Base-by-base conservation (phyloP, 2,888 invertebrate genomes). In the Eudemis profundana region DNA sequence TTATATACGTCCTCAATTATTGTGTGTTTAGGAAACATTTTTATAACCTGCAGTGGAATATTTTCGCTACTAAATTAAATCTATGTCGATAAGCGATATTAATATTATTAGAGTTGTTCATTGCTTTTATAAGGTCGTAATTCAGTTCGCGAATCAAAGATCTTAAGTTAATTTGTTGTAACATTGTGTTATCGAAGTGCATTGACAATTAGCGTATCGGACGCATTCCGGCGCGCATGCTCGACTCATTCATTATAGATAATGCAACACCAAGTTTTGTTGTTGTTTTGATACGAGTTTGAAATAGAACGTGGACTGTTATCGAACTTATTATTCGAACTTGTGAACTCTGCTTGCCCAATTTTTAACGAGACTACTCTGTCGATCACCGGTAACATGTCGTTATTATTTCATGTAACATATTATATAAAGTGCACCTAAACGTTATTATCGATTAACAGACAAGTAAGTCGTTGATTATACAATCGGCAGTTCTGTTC, bases 151-250 rank as follows among this genome's bases (percentile, higher is more conserved):
- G 27, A 49, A 67, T 59, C 59, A 49, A 36, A 57, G 50, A 62
- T 66, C 67, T 68, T 71, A 70, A 66, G 67, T 67, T 54, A 68
- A 68, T 69, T 69, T 68, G 69, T 69, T 68, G 69, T 68, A 70
- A 69, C 64, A 71, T 75, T 77, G 74, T 75, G 46, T 65, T 69
- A 71, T 64, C 47, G 15, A 65, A 67, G 59, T 63, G 69, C 73
- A 74, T 75, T 77, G 76, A 77, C 78, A 77, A 78, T 76, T 74
- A 76, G 71, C 73, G 73, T 77, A 75, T 76, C 74, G 72, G 74
- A 76, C 72, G 73, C 72, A 76, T 71, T 74, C 72, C 69, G 71
- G 68, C 70, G 68, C 77, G 71, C 83, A 83, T 84, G 85, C 79
- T 83, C 70, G 74, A 69, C 72, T 64, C 66, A 57, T 61, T 66